These are phyloP conservation scores for Alethe castanea DNA, from an alignment of 2,113 vertebrate species.

Conservation along the genomic window DNA sequence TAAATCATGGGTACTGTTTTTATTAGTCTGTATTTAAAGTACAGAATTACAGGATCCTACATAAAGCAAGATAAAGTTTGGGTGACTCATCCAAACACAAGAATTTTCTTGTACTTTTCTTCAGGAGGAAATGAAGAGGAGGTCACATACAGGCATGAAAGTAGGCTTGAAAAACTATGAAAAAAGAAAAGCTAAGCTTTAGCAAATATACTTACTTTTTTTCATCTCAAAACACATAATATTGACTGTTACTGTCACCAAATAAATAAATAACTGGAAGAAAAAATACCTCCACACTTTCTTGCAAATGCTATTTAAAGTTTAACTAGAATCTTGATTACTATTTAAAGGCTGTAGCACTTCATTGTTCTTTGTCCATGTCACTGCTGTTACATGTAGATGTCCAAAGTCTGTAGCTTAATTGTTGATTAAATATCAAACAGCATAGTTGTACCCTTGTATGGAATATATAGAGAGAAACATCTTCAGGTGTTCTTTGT, in stretches of 20 bases:
- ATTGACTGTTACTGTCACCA: background rate
- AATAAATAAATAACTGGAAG: background rate
- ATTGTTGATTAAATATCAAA: background rate
- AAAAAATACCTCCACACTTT: background rate
- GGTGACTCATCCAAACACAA: background rate
- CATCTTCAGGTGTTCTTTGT: background rate
- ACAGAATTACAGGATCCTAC: background rate
- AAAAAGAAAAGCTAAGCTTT: background rate
- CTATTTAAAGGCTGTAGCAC: background rate
- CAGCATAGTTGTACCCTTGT: background rate
- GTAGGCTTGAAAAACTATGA: background rate
- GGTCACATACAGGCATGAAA: background rate
- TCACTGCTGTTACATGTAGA: background rate
- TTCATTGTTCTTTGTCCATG: background rate
- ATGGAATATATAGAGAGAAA: background rate
- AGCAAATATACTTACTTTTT: background rate
- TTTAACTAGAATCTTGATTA: conserved; percentile 25
- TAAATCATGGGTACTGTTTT: background rate
- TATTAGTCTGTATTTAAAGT: background rate
- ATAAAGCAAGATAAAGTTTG: background rate
- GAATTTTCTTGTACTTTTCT: background rate
- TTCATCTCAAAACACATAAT: background rate
- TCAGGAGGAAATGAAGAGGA: background rate
- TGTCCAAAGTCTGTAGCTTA: conserved; percentile 1
- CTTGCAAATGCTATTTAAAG: background rate